These are phyloP conservation scores for Pristiophorus japonicus DNA, from an alignment of 2,113 vertebrate species.

Conservation along the genomic window DNA sequence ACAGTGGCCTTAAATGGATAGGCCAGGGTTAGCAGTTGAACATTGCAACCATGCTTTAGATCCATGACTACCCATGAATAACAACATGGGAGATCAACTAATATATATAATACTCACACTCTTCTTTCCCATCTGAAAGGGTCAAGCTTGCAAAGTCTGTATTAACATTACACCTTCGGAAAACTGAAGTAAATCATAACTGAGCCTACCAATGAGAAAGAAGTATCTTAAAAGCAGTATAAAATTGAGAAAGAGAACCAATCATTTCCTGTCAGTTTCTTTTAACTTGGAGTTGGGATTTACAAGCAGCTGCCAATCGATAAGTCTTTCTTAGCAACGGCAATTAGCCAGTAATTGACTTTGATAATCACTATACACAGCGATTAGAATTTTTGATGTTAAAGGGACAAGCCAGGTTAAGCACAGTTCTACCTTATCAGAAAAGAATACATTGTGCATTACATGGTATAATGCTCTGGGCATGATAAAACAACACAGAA, in stretches of 20 bases:
- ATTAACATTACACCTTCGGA: not conserved
- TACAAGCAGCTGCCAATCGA: not conserved
- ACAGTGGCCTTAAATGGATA: not conserved
- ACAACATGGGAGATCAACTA: not conserved
- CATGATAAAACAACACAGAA: not conserved
- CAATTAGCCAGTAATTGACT: not conserved
- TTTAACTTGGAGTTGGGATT: not conserved
- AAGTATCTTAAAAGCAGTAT: not conserved
- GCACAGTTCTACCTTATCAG: not conserved
- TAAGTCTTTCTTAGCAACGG: not conserved
- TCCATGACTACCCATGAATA: not conserved
- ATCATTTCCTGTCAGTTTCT: not conserved
- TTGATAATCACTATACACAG: not conserved
- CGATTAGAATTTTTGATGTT: not conserved
- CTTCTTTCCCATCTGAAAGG: no score
- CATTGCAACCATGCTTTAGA: not conserved
- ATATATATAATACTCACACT: not conserved
- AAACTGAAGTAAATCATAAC: not conserved
- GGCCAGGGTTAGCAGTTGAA: not conserved
- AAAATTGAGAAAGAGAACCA: not conserved
- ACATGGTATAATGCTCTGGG: not conserved
- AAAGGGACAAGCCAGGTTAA: not conserved
- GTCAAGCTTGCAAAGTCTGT: not conserved
- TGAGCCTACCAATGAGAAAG: not conserved
- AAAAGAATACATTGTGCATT: not conserved